Evolutionary conservation across 2,113 vertebrate genomes (phyloP), one percentile per base, ranked within the genome.

Genomic region (Scalopus aquaticus): DNA sequence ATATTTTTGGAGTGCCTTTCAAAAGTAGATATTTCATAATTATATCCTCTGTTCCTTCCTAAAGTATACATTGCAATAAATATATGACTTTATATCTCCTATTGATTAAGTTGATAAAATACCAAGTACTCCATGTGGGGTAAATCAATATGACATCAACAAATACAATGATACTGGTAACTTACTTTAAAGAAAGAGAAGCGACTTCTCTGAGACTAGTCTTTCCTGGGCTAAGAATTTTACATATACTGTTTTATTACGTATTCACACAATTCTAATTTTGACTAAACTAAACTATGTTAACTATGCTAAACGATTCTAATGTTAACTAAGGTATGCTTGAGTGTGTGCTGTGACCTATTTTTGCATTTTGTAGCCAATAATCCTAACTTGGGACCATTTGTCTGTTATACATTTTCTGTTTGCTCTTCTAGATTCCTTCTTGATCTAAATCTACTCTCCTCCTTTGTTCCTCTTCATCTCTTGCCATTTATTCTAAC

Each of bases 91-190:
- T 80, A 51, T 89, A 88, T 64, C 3, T 30, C 60, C 20, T 39
- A 78, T 16, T n/a, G 46, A 89, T 82, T 35, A 80, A 86, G n/a
- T 12, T 73, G 73, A 78, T 89, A 86, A 89, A 58, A 72, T 60
- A 72, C 2, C 73, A 93, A 70, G 20, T 13, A 80, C 20, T 70
- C 26, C 20, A 46, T 10, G 0, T 32, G 16, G 67, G 70, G 54
- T 30, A 88, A 77, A 72, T 69, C 24, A 85, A 93, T 32, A 49
- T 76, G 72, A 64, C 12, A 35, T n/a, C 72, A 69, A 62, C 16
- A 79, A 60, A 9, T 79, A 20, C 6, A 5, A 2, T 80, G 30
- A 58, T 22, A 78, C 6, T 64, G 79, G 12, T 49, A 76, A 58
- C 32, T 80, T 80, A 76, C 32, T 56, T 56, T 13, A 72, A 37